Evolutionary conservation across 2,888 invertebrate species (phyloP), one percentile per base, ranked within the genome.

Genomic region (Tholera decimalis): DNA sequence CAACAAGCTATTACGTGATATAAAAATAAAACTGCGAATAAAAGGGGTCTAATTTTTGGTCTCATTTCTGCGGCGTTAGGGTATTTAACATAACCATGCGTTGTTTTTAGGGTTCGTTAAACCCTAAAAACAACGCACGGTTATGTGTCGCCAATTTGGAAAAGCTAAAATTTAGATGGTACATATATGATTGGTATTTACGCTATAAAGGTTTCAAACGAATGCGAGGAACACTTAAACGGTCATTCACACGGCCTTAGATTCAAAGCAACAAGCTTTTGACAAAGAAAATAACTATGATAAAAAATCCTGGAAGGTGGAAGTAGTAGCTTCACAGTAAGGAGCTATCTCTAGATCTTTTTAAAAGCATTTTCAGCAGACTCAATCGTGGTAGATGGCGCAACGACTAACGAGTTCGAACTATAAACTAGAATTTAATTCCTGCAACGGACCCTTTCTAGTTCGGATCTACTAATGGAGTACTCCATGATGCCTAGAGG

Each of bases 21-120:
- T 72, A 79, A 72, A 79, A 79, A 80, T 82, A 79, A 71, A 61
- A 63, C 37, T 63, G 54, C 54, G 53, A 75, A 61, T 54, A 68
- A 79, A 60, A 64, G 44, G 53, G 65, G 66, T 56, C 61, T 44
- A 64, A 64, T 75, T 75, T 64, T 57, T 66, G 47, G 49, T 55
- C 33, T 49, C 41, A 65, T 63, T 63, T 79, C 55, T 56, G 49
- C 62, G 8, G n/a, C 53, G 47, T 65, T 56, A 64, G 41, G 65
- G 56, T 49, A 60, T 49, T 53, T 49, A 54, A 64, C 56, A 56
- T 67, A 51, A 24, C 4, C 35, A 11, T 33, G 57, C 41, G 41
- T 28, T 6, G 26, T 7, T 43, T 39, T 49, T 24, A 15, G 41
- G 30, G n/a, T n/a, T n/a, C n/a, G n/a, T n/a, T n/a, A n/a, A n/a